A percentile compares a stretch with the other conserved stretches of the same genome.
These are phyloP conservation scores for Ceratina japonica DNA, from an alignment of 1,140 invertebrate genomes.

Conservation along the genomic window DNA sequence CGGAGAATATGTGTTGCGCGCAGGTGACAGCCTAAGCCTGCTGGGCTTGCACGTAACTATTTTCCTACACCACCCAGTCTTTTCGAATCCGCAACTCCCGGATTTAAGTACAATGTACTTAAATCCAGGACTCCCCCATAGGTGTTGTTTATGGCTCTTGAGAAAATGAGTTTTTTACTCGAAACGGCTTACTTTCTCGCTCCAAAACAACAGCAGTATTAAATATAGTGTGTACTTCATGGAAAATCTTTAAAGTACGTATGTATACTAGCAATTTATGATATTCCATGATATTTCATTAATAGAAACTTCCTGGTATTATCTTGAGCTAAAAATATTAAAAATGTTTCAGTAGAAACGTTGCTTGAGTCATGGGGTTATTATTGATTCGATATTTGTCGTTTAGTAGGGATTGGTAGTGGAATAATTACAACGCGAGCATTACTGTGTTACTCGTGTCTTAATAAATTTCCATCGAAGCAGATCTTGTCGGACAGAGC, in stretches of 20 bases:
- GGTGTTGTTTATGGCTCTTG: slow-evolving; percentile 35
- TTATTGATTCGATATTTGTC: too few relatives aligned
- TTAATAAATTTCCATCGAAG: slow-evolving; percentile 22
- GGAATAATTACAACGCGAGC: neutral
- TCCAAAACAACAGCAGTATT: neutral
- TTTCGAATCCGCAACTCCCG: slow-evolving; percentile 37
- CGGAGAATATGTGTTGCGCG: slow-evolving; percentile 49
- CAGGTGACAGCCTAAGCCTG: slow-evolving; percentile 59
- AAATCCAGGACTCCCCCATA: neutral
- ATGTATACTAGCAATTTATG: too few relatives aligned
- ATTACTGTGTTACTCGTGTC: neutral
- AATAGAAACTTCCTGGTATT: too few relatives aligned
- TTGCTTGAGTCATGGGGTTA: too few relatives aligned
- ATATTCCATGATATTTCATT: too few relatives aligned
- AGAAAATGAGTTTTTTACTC: slow-evolving; percentile 9
- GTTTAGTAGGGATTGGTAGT: neutral
- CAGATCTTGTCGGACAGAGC: slow-evolving; percentile 47
- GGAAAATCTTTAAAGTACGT: too few relatives aligned
- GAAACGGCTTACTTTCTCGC: neutral
- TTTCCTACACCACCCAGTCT: slow-evolving; percentile 40
- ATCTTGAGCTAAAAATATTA: too few relatives aligned
- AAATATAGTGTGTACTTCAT: too few relatives aligned
- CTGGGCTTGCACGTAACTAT: slow-evolving; percentile 59
- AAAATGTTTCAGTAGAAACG: neutral
- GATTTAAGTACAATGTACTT: slow-evolving; percentile 47